Percentiles rank a stretch among this genome's conserved stretches.
These are phyloP conservation scores for Cryptomyrus ogoouensis DNA, from an alignment of 2,113 vertebrate species.

Conservation along the genomic window DNA sequence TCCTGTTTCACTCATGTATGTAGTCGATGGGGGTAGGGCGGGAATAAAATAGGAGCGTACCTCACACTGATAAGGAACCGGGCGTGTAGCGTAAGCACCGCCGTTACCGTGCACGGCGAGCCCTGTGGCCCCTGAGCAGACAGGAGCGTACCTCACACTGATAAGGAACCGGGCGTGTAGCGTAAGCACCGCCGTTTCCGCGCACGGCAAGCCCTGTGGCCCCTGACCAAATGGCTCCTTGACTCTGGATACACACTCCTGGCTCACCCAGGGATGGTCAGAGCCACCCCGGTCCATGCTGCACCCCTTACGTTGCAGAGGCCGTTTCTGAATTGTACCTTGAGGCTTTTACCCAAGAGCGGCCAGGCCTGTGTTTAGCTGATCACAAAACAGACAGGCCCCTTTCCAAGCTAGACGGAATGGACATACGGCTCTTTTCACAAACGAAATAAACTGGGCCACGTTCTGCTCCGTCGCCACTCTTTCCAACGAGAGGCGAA, in stretches of 20 bases:
- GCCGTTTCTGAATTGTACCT: not conserved
- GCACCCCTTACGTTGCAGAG: not conserved
- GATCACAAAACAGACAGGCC: not conserved
- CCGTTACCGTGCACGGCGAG: too few relatives aligned
- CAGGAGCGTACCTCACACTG: too few relatives aligned
- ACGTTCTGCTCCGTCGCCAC: not conserved
- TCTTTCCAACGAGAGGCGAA: not conserved
- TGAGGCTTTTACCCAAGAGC: not conserved
- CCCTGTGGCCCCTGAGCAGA: too few relatives aligned
- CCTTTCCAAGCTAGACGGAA: not conserved
- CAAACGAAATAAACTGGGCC: not conserved
- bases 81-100: too few relatives aligned
- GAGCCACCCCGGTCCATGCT: not conserved
- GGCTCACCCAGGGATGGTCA: not conserved
- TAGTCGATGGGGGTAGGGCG: not conserved
- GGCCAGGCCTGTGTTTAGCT: not conserved
- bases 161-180: too few relatives aligned
- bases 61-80: not conserved
- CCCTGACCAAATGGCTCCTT: not conserved
- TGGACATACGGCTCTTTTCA: not conserved
- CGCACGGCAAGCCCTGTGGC: too few relatives aligned
- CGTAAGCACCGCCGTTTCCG: too few relatives aligned
- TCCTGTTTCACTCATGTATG: not conserved
- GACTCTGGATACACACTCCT: not conserved
- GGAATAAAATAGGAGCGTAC: not conserved